These are phyloP conservation scores for Nothura maculosa DNA, from an alignment of 2,797 vertebrate species.

Conservation along the genomic window DNA sequence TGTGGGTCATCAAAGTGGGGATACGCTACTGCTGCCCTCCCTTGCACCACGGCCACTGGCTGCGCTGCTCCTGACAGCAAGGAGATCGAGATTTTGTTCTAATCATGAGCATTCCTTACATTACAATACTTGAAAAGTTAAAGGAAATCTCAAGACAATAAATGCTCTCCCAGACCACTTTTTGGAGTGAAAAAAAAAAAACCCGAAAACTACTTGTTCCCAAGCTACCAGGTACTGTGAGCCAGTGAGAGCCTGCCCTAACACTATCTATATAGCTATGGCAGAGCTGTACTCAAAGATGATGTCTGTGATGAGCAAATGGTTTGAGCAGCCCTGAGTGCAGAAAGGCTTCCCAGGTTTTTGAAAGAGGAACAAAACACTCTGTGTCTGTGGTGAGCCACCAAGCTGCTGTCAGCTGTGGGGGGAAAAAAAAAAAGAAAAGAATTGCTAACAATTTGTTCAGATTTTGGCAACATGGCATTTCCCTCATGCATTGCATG, in stretches of 20 bases:
- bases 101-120: background rate
- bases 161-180: background rate
- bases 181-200: background rate
- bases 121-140: background rate
- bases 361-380: background rate
- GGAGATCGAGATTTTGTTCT: background rate
- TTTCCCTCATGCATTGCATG: background rate
- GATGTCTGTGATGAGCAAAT: background rate
- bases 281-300: background rate
- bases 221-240: background rate
- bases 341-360: background rate
- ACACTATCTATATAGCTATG: fast-evolving
- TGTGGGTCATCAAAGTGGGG: background rate
- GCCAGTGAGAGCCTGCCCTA: background rate
- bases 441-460: background rate
- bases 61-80: background rate
- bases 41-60: background rate
- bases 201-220: fast-evolving
- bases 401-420: background rate
- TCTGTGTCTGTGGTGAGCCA: background rate
- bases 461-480: background rate
- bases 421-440: background rate
- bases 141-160: background rate
- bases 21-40: background rate
- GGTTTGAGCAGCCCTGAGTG: background rate